Conservation (phyloP, 2,888 invertebrate species). For the Heliconius cydno region DNA sequence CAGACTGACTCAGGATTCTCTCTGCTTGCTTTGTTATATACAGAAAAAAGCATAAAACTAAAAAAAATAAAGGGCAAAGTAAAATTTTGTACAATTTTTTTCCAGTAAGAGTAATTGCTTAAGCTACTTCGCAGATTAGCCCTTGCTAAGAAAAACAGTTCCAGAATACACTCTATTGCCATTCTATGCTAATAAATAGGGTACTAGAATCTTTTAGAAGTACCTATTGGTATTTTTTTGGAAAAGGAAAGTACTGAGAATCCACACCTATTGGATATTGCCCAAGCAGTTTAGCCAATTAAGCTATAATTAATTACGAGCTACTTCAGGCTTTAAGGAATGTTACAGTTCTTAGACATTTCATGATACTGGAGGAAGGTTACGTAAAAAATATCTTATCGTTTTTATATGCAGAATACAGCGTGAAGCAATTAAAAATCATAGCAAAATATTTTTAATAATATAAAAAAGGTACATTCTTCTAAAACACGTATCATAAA, state of each 20-base stretch:
- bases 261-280: too few relatives aligned
- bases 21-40: not conserved
- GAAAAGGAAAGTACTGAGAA: too few relatives aligned
- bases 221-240: not conserved
- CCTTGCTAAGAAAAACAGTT: slow-evolving; percentile 1
- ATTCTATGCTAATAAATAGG: not conserved
- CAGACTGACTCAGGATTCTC: not conserved
- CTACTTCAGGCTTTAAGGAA: too few relatives aligned
- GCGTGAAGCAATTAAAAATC: not conserved
- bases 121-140: slow-evolving; percentile 14
- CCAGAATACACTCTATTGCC: not conserved
- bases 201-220: too few relatives aligned
- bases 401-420: too few relatives aligned
- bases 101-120: not conserved
- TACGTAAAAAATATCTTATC: not conserved
- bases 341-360: not conserved
- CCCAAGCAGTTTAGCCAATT: too few relatives aligned
- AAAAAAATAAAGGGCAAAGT: not conserved
- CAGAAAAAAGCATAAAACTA: not conserved
- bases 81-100: not conserved
- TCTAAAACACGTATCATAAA: too few relatives aligned
- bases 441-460: not conserved
- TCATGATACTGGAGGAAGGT: not conserved
- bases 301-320: too few relatives aligned
- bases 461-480: too few relatives aligned